A percentile compares a stretch with the other conserved stretches of the same genome.
Conservation (phyloP, 1,140 invertebrate species). For the Archegozetes longisetosus region DNA sequence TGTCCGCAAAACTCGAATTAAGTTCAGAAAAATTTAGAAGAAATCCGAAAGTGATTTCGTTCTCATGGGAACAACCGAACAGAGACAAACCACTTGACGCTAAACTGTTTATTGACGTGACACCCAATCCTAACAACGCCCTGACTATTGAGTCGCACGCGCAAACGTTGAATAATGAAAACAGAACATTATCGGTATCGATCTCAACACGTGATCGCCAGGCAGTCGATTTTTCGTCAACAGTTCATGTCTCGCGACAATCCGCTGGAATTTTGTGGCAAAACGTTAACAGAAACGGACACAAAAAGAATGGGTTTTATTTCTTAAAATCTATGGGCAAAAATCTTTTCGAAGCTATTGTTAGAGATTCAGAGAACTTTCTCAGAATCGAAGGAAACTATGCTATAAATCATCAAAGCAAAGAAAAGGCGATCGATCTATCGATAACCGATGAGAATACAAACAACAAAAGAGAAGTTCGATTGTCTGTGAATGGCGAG, state of each 20-base stretch:
- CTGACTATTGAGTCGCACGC: neutral
- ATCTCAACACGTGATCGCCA: neutral
- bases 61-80: neutral
- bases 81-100: neutral
- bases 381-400: neutral
- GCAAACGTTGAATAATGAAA: no score
- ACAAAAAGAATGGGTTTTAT: conserved; percentile 1
- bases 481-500: neutral
- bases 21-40: neutral
- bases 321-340: neutral
- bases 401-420: no score
- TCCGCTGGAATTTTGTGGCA: conserved; percentile 1
- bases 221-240: conserved; percentile 2
- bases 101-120: neutral
- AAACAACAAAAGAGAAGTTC: neutral
- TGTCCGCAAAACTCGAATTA: neutral
- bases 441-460: neutral
- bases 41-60: neutral
- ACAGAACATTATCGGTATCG: neutral
- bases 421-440: neutral
- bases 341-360: conserved; percentile 1
- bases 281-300: conserved; percentile 12
- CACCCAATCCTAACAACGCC: neutral
- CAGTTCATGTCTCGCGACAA: neutral
- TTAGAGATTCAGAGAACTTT: neutral